A percentile compares a stretch with the other conserved stretches of the same genome.
Evolutionary conservation across 2,113 vertebrate species (phyloP).

Genomic region (Pygoscelis adeliae): DNA sequence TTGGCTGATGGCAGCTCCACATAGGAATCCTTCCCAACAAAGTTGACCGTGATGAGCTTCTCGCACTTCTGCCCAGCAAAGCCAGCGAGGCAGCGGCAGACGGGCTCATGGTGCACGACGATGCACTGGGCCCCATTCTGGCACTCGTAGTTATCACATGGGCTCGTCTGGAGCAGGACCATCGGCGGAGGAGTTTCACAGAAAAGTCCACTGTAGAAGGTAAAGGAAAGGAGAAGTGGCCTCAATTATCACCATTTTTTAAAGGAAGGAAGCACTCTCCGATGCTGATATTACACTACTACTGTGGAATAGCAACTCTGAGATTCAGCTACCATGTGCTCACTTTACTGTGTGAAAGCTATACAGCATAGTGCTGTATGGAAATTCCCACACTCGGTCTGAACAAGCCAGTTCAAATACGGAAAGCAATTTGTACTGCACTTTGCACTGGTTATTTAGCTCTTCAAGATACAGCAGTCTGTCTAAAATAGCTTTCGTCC

Average conservation of each 20-base stretch:
- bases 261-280: background rate
- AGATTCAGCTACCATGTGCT: background rate
- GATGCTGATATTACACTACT: background rate
- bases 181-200: constrained; percentile 95
- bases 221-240: background rate
- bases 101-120: constrained; percentile 85
- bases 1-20: constrained; percentile 88
- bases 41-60: constrained; percentile 94
- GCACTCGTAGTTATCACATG: constrained; percentile 93
- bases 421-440: background rate
- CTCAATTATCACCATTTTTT: background rate
- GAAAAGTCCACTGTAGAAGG: constrained; percentile 84
- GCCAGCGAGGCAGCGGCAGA: constrained; percentile 91
- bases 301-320: fast-evolving
- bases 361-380: background rate
- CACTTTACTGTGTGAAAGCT: background rate
- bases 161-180: constrained; percentile 97
- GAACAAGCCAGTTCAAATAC: background rate
- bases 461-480: background rate
- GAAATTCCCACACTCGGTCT: background rate
- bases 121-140: constrained; percentile 94
- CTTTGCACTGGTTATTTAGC: background rate
- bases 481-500: background rate
- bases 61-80: constrained; percentile 92
- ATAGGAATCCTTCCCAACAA: constrained; percentile 91